A percentile compares a stretch with the other conserved stretches of the same genome.
phyloP scores from a whole-genome alignment of 2,888 invertebrate species.

The Cephus rjabovi region DNA sequence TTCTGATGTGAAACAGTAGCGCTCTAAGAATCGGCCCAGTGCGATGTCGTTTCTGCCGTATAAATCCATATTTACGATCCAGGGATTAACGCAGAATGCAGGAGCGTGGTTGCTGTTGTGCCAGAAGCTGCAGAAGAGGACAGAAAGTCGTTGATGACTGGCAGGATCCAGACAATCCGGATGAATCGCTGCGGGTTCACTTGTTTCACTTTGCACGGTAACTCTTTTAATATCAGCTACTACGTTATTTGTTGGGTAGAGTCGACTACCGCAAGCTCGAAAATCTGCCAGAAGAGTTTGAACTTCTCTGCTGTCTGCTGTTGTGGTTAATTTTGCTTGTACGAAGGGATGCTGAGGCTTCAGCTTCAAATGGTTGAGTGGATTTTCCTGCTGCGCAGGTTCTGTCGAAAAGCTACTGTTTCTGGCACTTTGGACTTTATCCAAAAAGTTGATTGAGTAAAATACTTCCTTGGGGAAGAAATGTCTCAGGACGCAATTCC shows the following conservation, averaged over 20 bases:
- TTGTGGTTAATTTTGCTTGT: slow-evolving; percentile 75
- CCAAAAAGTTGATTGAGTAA: slow-evolving; percentile 74
- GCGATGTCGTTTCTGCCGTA: slow-evolving; percentile 96
- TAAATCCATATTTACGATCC: slow-evolving; percentile 93
- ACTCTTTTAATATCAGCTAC: slow-evolving; percentile 23
- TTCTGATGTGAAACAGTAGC: slow-evolving; percentile 88
- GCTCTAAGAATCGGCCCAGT: slow-evolving; percentile 91
- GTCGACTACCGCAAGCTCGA: slow-evolving; percentile 84
- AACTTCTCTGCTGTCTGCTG: slow-evolving; percentile 74
- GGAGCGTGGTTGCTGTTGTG: slow-evolving; percentile 82
- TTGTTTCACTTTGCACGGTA: slow-evolving; percentile 17
- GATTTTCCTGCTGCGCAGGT: slow-evolving; percentile 21
- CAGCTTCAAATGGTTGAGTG: slow-evolving; percentile 50
- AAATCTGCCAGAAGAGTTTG: slow-evolving; percentile 85
- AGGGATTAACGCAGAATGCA: slow-evolving; percentile 90
- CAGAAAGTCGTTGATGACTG: slow-evolving; percentile 87
- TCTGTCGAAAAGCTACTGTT: slow-evolving; percentile 36
- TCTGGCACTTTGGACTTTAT: slow-evolving; percentile 54
- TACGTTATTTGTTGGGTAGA: slow-evolving; percentile 53
- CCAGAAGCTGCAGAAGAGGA: slow-evolving; percentile 91
- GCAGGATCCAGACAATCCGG: slow-evolving; percentile 82
- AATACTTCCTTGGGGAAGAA: slow-evolving; percentile 82
- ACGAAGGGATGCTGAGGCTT: slow-evolving; percentile 82
- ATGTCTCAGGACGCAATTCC: slow-evolving; percentile 77
- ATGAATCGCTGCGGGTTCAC: slow-evolving; percentile 25